Conservation (phyloP, 2,797 vertebrate species). For the Vultur gryphus region DNA sequence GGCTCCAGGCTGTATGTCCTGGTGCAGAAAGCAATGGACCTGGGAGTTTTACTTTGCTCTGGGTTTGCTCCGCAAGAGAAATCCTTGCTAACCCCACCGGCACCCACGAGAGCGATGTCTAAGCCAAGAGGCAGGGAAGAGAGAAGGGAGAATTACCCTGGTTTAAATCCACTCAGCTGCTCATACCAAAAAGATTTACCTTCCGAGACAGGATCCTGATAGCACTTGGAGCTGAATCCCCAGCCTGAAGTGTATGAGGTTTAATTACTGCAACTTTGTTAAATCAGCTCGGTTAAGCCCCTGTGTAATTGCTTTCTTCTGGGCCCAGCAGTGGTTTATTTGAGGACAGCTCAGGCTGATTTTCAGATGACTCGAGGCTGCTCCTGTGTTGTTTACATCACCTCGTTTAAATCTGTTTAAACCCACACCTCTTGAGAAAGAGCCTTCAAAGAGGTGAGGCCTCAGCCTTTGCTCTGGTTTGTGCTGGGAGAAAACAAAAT, state of each 20-base stretch:
- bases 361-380: background rate
- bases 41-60: background rate
- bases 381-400: background rate
- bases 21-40: background rate
- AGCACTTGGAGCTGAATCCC: constrained; percentile 6
- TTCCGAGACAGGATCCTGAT: background rate
- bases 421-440: background rate
- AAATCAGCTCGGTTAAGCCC: constrained; percentile 48
- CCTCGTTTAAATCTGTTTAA: background rate
- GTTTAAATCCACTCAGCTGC: constrained; percentile 8
- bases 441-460: background rate
- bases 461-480: background rate
- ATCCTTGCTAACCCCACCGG: background rate
- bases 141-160: background rate
- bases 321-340: constrained; percentile 42
- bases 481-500: background rate
- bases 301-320: constrained; percentile 54
- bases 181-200: constrained; percentile 7
- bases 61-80: background rate
- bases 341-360: constrained; percentile 31
- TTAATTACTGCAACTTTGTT: constrained; percentile 65
- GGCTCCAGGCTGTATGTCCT: background rate
- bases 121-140: background rate
- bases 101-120: fast-evolving
- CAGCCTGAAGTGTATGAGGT: constrained; percentile 30